Evolutionary conservation across 30 jellyfish, hydroid and myxozoan genomes (phyloP).

Genomic region (Clytia hemisphaerica): DNA sequence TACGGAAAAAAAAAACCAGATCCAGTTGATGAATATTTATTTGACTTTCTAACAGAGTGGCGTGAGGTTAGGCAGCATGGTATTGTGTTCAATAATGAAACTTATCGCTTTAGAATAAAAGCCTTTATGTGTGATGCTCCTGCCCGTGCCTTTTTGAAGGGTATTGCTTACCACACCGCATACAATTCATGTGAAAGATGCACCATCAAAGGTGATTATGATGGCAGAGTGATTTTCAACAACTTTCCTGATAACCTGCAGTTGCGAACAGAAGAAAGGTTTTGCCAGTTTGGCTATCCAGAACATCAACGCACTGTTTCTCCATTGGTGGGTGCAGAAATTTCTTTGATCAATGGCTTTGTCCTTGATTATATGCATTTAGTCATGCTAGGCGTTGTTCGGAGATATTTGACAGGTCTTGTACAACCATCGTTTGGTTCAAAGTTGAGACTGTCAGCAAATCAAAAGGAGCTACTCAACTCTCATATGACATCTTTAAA

Average conservation of each 20-base stretch:
- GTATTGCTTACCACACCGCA: slow-evolving; percentile 6
- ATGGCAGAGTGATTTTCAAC: slow-evolving; percentile 7
- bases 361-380: slow-evolving; percentile 18
- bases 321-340: slow-evolving; percentile 10
- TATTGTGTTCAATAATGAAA: neutral
- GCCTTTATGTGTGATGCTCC: slow-evolving; percentile 36
- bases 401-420: slow-evolving; percentile 3
- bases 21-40: slow-evolving; percentile 25
- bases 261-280: neutral
- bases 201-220: slow-evolving; percentile 5
- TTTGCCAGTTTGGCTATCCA: slow-evolving; percentile 16
- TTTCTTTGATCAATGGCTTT: slow-evolving; percentile 10
- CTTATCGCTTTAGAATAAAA: neutral
- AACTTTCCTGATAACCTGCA: neutral
- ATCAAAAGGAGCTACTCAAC: neutral
- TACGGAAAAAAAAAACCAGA: slow-evolving; percentile 48
- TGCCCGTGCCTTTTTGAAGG: slow-evolving; percentile 18
- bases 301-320: slow-evolving; percentile 12
- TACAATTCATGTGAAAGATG: slow-evolving; percentile 16
- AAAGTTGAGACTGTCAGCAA: slow-evolving; percentile 1
- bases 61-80: slow-evolving; percentile 14
- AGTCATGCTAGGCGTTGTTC: slow-evolving; percentile 36
- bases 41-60: slow-evolving; percentile 34
- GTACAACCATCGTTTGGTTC: slow-evolving; percentile 6
- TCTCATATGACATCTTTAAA: slow-evolving; percentile 3